phyloP scores from a whole-genome alignment of 1,140 invertebrate species.

The Ceratina japonica region DNA sequence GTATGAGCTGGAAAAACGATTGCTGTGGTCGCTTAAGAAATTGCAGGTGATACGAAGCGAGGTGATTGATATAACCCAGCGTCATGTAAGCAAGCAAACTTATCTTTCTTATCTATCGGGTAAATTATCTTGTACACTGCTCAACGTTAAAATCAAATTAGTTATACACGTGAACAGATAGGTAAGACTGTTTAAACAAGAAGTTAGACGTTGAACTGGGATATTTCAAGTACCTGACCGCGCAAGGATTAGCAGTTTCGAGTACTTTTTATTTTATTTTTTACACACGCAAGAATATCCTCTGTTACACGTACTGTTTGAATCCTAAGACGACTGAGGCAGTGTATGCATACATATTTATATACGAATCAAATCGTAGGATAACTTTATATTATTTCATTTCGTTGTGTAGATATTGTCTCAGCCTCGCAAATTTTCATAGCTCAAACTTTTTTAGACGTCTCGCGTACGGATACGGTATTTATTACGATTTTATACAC shows the following conservation, averaged over 20 bases:
- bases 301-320: not conserved
- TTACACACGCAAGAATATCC: not conserved
- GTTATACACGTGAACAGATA: not conserved
- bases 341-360: not conserved
- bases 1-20: not conserved
- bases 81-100: not conserved
- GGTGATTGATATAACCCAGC: conserved; percentile 33
- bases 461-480: not conserved
- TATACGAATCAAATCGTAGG: too few relatives aligned
- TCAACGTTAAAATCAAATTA: not conserved
- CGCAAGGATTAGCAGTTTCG: not conserved
- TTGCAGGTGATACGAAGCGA: not conserved
- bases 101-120: too few relatives aligned
- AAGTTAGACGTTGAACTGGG: conserved; percentile 17
- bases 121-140: not conserved
- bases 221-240: conserved; percentile 30
- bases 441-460: not conserved
- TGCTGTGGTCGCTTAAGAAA: conserved; percentile 51
- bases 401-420: not conserved
- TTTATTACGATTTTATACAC: conserved; percentile 40
- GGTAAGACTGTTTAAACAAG: not conserved
- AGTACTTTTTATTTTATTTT: not conserved
- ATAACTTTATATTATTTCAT: not conserved
- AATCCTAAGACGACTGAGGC: not conserved
- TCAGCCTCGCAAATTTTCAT: conserved; percentile 1